Evolutionary conservation across 2,797 vertebrate genomes (phyloP).

Genomic region (Australoheros facetus): DNA sequence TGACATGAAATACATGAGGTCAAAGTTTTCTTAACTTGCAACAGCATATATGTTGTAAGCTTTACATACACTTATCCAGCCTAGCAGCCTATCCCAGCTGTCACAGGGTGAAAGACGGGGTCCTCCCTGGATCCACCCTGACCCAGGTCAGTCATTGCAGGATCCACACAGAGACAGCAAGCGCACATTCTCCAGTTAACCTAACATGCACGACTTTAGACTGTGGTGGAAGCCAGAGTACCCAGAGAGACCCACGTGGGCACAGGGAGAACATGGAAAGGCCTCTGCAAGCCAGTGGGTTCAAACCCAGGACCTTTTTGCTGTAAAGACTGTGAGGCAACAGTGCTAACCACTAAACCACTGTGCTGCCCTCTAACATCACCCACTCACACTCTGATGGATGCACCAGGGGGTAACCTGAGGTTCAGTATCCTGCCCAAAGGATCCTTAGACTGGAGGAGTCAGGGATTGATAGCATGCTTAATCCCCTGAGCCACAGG

Average conservation of each 20-base stretch:
- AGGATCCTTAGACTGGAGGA: rapidly evolving
- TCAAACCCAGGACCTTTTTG: background rate
- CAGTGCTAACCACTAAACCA: no score
- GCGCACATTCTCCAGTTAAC: background rate
- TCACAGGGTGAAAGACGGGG: no score
- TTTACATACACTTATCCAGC: no score
- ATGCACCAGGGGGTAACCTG: background rate
- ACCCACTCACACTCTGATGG: background rate
- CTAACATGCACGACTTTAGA: background rate
- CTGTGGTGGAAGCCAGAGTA: no score
- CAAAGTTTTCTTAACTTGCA: background rate
- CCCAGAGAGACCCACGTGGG: background rate
- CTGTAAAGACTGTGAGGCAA: background rate
- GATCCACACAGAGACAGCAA: background rate
- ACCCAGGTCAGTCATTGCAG: background rate
- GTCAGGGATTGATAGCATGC: background rate
- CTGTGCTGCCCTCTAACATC: no score
- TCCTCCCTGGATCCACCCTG: no score
- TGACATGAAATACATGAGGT: background rate
- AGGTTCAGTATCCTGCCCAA: background rate
- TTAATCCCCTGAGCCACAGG: background rate
- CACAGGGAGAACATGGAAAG: background rate
- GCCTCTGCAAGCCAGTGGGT: background rate
- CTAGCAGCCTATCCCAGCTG: no score
- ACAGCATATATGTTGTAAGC: no score